Conservation (phyloP, 2,113 vertebrate genomes). For the Sprattus sprattus region DNA sequence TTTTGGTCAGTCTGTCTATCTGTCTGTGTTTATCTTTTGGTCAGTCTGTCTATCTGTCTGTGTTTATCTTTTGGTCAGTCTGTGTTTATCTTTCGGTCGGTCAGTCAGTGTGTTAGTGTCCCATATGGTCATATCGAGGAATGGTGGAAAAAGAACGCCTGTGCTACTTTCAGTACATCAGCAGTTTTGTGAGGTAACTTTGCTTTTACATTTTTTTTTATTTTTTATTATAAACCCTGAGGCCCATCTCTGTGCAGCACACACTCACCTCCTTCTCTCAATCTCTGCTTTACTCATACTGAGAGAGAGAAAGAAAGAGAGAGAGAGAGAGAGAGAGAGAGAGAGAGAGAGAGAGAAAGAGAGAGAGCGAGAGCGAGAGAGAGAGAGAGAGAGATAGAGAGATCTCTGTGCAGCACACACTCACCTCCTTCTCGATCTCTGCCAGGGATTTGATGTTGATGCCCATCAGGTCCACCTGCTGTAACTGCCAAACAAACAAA, state of each 20-base stretch:
- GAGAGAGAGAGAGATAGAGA: too few relatives aligned
- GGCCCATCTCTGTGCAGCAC: not conserved
- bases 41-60: not conserved
- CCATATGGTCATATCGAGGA: not conserved
- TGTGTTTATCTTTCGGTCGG: not conserved
- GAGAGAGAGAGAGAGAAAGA: too few relatives aligned
- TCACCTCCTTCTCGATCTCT: slow-evolving; percentile 97
- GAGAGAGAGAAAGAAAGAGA: too few relatives aligned
- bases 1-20: not conserved
- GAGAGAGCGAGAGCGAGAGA: too few relatives aligned
- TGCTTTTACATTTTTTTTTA: not conserved
- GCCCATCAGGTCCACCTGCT: slow-evolving; percentile 91
- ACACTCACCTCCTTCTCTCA: slow-evolving; percentile 91
- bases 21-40: not conserved
- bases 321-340: too few relatives aligned
- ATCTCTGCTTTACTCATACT: too few relatives aligned
- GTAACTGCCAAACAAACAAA: slow-evolving; percentile 74
- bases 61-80: not conserved
- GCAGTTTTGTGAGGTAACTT: not conserved
- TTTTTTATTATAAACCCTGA: not conserved
- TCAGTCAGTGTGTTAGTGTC: too few relatives aligned
- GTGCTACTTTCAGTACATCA: not conserved
- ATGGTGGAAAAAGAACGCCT: not conserved
- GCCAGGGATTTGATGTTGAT: slow-evolving; percentile 95
- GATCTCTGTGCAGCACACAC: slow-evolving; percentile 37